A percentile compares a stretch with the other conserved stretches of the same genome.
These are phyloP conservation scores for Drosophila cardini DNA, from an alignment of 1,140 invertebrate genomes.

Conservation along the genomic window DNA sequence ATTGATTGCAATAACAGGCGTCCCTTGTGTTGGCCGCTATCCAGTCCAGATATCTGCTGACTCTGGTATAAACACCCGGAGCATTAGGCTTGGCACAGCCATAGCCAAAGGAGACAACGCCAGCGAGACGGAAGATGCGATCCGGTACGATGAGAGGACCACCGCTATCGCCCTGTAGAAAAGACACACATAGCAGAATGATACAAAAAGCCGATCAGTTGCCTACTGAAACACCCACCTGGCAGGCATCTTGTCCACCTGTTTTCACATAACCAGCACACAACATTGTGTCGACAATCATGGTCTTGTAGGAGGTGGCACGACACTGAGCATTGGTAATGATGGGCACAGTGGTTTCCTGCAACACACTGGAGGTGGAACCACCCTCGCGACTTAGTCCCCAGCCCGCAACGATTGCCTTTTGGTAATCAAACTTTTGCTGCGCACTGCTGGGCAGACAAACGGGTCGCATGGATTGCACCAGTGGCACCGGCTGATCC, in stretches of 20 bases:
- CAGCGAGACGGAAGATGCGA: constrained; percentile 94
- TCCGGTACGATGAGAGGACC: constrained; percentile 94
- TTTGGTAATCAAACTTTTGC: constrained; percentile 75
- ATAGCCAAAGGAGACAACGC: constrained; percentile 90
- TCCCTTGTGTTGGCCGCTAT: constrained; percentile 77
- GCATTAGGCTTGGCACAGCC: constrained; percentile 94
- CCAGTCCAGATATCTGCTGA: constrained; percentile 80
- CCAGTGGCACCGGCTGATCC: constrained; percentile 89
- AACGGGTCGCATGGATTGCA: constrained; percentile 93
- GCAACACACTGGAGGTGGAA: constrained; percentile 91
- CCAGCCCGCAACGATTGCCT: constrained; percentile 90
- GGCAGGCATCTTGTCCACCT: constrained; percentile 96
- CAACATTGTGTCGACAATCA: constrained; percentile 94
- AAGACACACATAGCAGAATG: neutral
- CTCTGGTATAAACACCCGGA: constrained; percentile 88
- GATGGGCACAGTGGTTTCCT: constrained; percentile 93
- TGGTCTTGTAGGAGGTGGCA: constrained; percentile 94
- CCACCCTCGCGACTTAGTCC: constrained; percentile 94
- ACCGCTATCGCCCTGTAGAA: constrained; percentile 86
- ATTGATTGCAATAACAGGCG: constrained; percentile 75
- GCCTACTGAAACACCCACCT: constrained; percentile 85
- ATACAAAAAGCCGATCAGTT: neutral
- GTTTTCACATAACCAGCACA: constrained; percentile 95
- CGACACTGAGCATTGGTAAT: constrained; percentile 95
- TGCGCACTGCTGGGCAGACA: constrained; percentile 89